Base-by-base conservation (phyloP, 2,113 vertebrate species). In the Odontesthes bonariensis region DNA sequence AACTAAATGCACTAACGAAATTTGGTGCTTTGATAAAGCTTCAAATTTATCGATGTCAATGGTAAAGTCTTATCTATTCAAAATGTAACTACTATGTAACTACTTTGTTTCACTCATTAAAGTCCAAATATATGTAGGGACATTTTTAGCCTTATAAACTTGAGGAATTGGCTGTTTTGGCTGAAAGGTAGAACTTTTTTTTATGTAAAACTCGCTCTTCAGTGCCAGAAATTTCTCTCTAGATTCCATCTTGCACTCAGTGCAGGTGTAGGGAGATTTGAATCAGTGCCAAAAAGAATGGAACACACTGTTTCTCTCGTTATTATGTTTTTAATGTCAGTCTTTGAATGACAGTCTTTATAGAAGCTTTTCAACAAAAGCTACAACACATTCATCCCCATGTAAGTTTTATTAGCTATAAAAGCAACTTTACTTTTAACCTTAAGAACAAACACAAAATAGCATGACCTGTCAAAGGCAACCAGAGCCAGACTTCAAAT, bases 231-330 rank as follows among this genome's bases (percentile, higher is more conserved):
- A 32, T 9, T 22, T 22, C 11, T 19, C 4, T 38, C 52, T 47
- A 9, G 20, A 35, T 33, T 55, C 38, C n/a, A 38, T 64, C n/a
- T 64, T n/a, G 0, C 42, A 14, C n/a, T 31, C 47, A n/a, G 0
- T 73, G 70, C 51, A 49, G 51, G 27, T 22, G 40, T 27, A 20
- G 31, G 51, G 19, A 47, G 27, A 35, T 52, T 67, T 32, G 10
- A 55, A 46, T 22, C 12, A 52, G 44, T 31, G 32, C 31, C 53
- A 53, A 67, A 66, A 63, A 38, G 44, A 53, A 33, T 23, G 51
- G 9, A 33, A 54, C 6, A 32, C 20, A 0, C 1, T 12, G 20
- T 16, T 20, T 63, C 5, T 12, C 42, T 57, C 32, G 17, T 38
- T 53, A 32, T 57, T 33, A 51, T 16, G 44, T 13, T 44, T 54